A percentile compares a stretch with the other conserved stretches of the same genome.
Conservation (phyloP, 2,888 invertebrate genomes). For the Elmis aenea region DNA sequence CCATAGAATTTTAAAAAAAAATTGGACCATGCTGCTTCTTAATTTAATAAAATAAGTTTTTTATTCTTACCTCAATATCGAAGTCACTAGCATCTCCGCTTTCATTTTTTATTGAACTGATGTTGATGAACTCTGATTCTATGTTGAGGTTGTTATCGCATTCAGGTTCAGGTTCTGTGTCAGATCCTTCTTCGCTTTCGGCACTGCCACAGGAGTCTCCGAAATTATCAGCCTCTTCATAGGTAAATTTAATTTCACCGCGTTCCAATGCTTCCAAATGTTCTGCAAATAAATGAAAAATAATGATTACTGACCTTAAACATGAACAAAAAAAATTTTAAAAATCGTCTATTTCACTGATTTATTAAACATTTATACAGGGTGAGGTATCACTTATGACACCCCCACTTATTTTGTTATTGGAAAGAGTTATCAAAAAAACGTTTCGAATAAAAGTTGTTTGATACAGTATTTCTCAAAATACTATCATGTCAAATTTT, state of each 20-base stretch:
- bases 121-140: slow-evolving; percentile 51
- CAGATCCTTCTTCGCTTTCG: slow-evolving; percentile 63
- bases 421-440: no score
- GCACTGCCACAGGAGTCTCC: slow-evolving; percentile 59
- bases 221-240: slow-evolving; percentile 43
- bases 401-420: no score
- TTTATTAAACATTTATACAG: no score
- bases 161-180: slow-evolving; percentile 49
- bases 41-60: no score
- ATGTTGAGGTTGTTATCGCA: slow-evolving; percentile 28
- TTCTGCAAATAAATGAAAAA: slow-evolving; percentile 56
- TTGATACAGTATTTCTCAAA: no score
- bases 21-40: no score
- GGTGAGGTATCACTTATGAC: no score
- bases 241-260: slow-evolving; percentile 80
- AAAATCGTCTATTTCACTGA: no score
- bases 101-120: slow-evolving; percentile 50
- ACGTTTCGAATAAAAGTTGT: no score
- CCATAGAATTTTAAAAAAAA: no score
- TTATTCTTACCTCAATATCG: slow-evolving; percentile 60
- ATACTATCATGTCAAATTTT: no score
- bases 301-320: neutral
- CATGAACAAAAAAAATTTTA: neutral
- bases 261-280: slow-evolving; percentile 77
- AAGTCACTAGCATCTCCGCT: slow-evolving; percentile 26